Percentiles rank a stretch among this genome's conserved stretches.
Evolutionary conservation across 2,888 invertebrate species (phyloP).

Genomic region (Nemotelus pantherinus): DNA sequence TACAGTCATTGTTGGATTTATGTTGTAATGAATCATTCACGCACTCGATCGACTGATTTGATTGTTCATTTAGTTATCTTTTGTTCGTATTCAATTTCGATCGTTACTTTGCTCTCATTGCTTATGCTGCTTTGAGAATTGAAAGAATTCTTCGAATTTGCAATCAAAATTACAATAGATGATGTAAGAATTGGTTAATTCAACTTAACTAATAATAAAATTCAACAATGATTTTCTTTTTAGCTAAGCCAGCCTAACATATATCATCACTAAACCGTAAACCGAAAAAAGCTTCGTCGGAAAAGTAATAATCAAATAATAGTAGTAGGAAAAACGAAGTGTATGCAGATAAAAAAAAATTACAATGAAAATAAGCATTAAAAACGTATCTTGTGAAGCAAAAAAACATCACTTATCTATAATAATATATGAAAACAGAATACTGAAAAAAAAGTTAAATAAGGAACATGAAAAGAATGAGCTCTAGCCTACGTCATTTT

Average conservation of each 20-base stretch:
- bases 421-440: slow-evolving; percentile 16
- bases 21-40: background rate
- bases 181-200: no score
- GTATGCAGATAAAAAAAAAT: slow-evolving; percentile 25
- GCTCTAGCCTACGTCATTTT: slow-evolving; percentile 52
- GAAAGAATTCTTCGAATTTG: no score
- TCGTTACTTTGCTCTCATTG: no score
- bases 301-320: slow-evolving; percentile 38
- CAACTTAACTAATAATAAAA: slow-evolving; percentile 24
- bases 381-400: slow-evolving; percentile 17
- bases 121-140: no score
- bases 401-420: slow-evolving; percentile 12
- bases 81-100: no score
- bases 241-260: slow-evolving; percentile 64
- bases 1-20: slow-evolving; percentile 28
- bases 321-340: slow-evolving; percentile 37
- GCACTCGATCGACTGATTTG: no score
- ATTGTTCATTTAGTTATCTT: no score
- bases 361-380: background rate
- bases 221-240: slow-evolving; percentile 50
- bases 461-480: slow-evolving; percentile 46
- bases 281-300: slow-evolving; percentile 55
- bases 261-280: slow-evolving; percentile 60
- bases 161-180: background rate
- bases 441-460: slow-evolving; percentile 48